Base-by-base conservation (phyloP, 2,797 vertebrate genomes). In the Cuniculus paca region DNA sequence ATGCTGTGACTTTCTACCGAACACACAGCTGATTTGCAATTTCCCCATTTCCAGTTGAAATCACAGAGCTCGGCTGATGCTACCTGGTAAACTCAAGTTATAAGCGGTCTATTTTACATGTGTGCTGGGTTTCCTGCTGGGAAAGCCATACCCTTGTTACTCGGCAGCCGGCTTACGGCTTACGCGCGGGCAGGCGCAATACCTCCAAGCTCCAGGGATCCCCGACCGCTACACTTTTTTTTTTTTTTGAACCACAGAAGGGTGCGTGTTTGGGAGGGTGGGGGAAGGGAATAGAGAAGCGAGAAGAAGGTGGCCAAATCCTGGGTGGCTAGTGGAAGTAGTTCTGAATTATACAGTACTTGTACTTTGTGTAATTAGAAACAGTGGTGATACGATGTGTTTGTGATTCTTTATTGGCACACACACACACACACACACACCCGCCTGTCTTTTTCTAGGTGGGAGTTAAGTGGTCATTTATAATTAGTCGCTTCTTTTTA, bases 401-500 rank as follows among this genome's bases (percentile, higher is more conserved):
- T 89, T 87, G 82, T 89, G 93, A 90, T 78, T 90, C n/a, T 42
- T 31, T 34, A 85, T 81, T 70, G 26, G 19, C 82, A 52, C 45
- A 60, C 16, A 74, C 52, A 39, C 94, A 58, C 81, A 36, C 39
- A 34, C 77, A 4, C 94, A 36, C n/a, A 4, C 31, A 56, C 75
- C n/a, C n/a, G 74, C n/a, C 68, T 87, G 91, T 34, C 86, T 97
- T 94, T 94, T 88, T 72, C 85, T 79, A 91, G 94, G 83, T 92
- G 97, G 96, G 93, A 91, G 94, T 92, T 88, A 91, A 97, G 95
- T 42, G 96, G 98, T 98, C 97, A 52, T 97, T 98, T 97, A 94
- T 98, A 98, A 98, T 98, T 98, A 98, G 96, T 93, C 83, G 58
- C 26, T 81, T 26, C 77, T 72, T 93, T 97, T 95, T 97, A 82